Conservation (phyloP, 2,888 invertebrate genomes). For the Zaprionus lineosus region DNA sequence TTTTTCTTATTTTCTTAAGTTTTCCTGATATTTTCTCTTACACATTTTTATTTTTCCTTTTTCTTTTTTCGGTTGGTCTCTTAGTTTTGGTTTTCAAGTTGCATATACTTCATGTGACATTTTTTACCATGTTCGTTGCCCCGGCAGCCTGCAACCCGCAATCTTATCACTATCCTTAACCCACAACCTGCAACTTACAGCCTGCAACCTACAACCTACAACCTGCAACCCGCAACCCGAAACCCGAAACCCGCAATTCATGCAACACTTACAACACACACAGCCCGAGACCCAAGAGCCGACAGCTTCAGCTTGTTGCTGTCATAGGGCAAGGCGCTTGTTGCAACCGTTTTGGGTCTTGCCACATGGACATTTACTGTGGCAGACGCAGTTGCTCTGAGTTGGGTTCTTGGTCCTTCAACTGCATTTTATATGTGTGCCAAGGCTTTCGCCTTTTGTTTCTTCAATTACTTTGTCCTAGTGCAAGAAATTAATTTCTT, state of each 20-base stretch:
- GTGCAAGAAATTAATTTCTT: constrained; percentile 50
- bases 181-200: background rate
- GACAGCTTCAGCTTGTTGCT: constrained; percentile 5
- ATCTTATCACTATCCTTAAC: background rate
- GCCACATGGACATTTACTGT: background rate
- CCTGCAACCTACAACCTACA: too few species aligned
- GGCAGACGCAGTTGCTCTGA: constrained; percentile 11
- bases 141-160: background rate
- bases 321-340: background rate
- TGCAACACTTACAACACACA: too few species aligned
- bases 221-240: background rate
- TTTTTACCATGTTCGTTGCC: constrained; percentile 19
- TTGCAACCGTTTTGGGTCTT: background rate
- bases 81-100: constrained; percentile 45
- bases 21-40: constrained; percentile 6
- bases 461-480: constrained; percentile 40
- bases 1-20: background rate
- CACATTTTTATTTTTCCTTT: too few species aligned
- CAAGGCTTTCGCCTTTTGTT: constrained; percentile 48
- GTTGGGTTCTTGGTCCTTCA: constrained; percentile 4
- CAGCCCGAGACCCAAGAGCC: too few species aligned
- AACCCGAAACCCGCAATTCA: background rate
- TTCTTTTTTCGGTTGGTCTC: too few species aligned
- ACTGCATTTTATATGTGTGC: constrained; percentile 37
- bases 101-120: constrained; percentile 57